A percentile compares a stretch with the other conserved stretches of the same genome.
Conservation (phyloP, 2,113 vertebrate genomes). For the Daphoenositta chrysoptera region DNA sequence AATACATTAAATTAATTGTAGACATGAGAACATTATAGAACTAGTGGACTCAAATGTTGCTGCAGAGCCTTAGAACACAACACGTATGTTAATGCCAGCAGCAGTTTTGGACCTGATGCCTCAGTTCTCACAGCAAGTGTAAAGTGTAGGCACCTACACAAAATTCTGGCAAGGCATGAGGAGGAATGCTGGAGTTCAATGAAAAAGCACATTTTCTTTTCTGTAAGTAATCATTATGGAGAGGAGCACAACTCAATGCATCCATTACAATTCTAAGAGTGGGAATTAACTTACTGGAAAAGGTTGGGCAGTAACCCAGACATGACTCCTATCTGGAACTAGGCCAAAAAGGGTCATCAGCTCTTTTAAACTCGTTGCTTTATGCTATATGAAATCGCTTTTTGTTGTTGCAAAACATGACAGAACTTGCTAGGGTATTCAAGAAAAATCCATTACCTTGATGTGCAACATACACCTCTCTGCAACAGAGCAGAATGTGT, state of each 20-base stretch:
- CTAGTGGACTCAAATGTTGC: background rate
- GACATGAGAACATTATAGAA: background rate
- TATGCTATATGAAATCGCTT: conserved; percentile 38
- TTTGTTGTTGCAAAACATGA: conserved; percentile 42
- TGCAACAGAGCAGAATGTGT: background rate
- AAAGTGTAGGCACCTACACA: background rate
- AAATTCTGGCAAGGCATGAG: background rate
- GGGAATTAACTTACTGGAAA: conserved; percentile 40
- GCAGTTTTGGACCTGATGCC: background rate
- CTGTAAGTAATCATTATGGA: background rate
- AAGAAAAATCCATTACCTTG: conserved; percentile 22
- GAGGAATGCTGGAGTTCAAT: background rate
- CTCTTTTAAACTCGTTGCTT: conserved; percentile 22
- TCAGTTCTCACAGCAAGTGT: background rate
- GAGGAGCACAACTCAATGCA: background rate
- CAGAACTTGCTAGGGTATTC: conserved; percentile 6
- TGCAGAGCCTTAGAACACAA: background rate
- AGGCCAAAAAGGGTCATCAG: conserved; percentile 22
- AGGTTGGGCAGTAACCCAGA: conserved; percentile 17
- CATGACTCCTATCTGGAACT: background rate
- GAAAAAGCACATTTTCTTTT: conserved; percentile 12
- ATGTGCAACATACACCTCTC: background rate
- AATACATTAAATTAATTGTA: background rate
- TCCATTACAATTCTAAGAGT: background rate
- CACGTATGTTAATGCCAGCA: background rate